Base-by-base conservation (phyloP, 2,888 invertebrate species). In the Folsomia candida region DNA sequence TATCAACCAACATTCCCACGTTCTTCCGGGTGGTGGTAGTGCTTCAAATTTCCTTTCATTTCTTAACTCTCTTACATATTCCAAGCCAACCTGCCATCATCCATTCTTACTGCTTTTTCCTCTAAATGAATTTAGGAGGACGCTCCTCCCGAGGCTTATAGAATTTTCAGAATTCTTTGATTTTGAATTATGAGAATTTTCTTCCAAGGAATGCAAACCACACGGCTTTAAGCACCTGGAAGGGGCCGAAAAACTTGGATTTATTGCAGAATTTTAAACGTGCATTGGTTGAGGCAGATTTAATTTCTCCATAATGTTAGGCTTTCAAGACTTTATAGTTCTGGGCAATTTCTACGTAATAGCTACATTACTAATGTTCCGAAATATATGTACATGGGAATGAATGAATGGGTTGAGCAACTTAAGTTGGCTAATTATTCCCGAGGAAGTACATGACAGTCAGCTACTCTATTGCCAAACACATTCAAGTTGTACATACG, bases 171-270 rank as follows among this genome's bases (percentile, higher is more conserved):
- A 54, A 54, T 54, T 14, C 54, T 54, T 54, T 54, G 54, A 54
- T 54, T 54, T 54, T 54, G 22, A 54, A 22, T 54, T 54, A 54
- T 54, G 54, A 54, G 22, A n/a, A n/a, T n/a, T 54, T 54, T 54
- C 37, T 37, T 14, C 4, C 6, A 37, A 37, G 37, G 14, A 37
- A 37, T 9, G 37, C 4, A 37, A 37, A 37, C 14, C n/a, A n/a
- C n/a, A n/a, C n/a, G n/a, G n/a, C n/a, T n/a, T n/a, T n/a, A n/a
- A n/a, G n/a, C n/a, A n/a, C n/a, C n/a, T n/a, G n/a, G n/a, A n/a
- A n/a, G n/a, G n/a, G n/a, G n/a, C n/a, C n/a, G n/a, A n/a, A 37
- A 37, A 37, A 37, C 14, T 37, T 14, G 14, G 37, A 37, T 37
- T 37, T 37, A 4, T 37, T 37, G n/a, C n/a, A n/a, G n/a, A n/a